Base-by-base conservation (phyloP, 2,113 vertebrate species). In the Monopterus albus region DNA sequence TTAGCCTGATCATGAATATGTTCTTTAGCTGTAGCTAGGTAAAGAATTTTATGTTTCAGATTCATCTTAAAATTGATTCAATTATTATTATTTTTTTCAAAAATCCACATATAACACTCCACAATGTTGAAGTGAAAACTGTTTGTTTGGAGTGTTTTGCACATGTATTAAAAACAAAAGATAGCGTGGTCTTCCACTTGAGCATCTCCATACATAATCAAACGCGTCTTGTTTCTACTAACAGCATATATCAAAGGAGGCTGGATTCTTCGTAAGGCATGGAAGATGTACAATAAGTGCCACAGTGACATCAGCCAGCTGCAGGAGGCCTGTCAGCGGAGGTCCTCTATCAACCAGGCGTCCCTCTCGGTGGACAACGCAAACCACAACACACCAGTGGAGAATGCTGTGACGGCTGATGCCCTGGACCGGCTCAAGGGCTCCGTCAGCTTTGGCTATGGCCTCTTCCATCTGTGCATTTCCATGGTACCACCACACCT, bases 221-320 rank as follows among this genome's bases (percentile, higher is more conserved):
- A n/a, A 31, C 8, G 29, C 5, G 5, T 31, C 8, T 31, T 6
- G 4, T 82, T 77, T 52, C n/a, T 36, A 25, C 49, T 21, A 3
- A 25, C 75, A 97, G 98, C 96, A 0, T 99, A 99, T 69, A 99
- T 99, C 79, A 99, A 98, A 94, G 98, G 98, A 91, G 98, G 98
- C 81, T 99, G 98, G 98, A 99, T 99, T 90, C 96, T 99, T 38
- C 95, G 98, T 72, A 99, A 98, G 90, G 98, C 97, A 58, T 99
- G 98, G 98, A 99, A 99, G 85, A 99, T 99, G 94, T 99, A 98
- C 89, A 98, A 98, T 83, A 99, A 98, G 87, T 99, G 98, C 91
- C 96, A 99, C 90, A 93, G 93, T 56, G 98, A 99, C 92, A 98
- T 99, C 93, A 95, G 95, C 81, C 92, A 95, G 51, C 95, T 99